Percentiles rank a stretch among this genome's conserved stretches.
Conservation (phyloP, 2,113 vertebrate genomes). For the Sturnira hondurensis region DNA sequence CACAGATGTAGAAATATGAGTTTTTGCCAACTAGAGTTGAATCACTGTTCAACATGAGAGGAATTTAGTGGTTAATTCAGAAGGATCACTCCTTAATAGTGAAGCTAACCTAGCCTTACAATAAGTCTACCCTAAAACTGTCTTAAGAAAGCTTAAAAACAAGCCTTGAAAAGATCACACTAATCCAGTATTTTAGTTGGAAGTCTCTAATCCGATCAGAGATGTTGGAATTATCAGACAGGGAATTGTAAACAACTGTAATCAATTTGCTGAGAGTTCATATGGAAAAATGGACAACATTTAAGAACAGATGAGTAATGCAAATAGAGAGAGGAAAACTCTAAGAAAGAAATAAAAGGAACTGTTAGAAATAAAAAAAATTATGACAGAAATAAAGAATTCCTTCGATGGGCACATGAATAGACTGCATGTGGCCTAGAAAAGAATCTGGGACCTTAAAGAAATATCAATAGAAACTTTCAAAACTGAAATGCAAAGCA, state of each 20-base stretch:
- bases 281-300: neutral
- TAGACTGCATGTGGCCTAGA: neutral
- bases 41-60: neutral
- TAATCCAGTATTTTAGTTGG: no score
- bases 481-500: neutral
- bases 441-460: neutral
- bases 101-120: neutral
- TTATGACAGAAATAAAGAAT: neutral
- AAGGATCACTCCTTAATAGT: neutral
- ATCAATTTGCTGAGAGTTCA: neutral
- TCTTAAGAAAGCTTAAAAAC: neutral
- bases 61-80: neutral
- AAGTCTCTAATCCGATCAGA: no score
- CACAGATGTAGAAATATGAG: neutral
- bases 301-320: neutral
- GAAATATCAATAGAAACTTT: neutral
- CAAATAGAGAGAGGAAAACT: neutral
- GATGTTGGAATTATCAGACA: neutral
- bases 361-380: neutral
- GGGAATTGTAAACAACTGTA: neutral
- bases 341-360: neutral
- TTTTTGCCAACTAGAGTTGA: neutral
- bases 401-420: neutral
- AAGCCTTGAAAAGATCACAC: neutral
- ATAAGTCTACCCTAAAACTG: neutral